Percentiles rank a stretch among this genome's conserved stretches.
phyloP scores from a whole-genome alignment of 2,888 invertebrate genomes.

The Stenurella melanura region DNA sequence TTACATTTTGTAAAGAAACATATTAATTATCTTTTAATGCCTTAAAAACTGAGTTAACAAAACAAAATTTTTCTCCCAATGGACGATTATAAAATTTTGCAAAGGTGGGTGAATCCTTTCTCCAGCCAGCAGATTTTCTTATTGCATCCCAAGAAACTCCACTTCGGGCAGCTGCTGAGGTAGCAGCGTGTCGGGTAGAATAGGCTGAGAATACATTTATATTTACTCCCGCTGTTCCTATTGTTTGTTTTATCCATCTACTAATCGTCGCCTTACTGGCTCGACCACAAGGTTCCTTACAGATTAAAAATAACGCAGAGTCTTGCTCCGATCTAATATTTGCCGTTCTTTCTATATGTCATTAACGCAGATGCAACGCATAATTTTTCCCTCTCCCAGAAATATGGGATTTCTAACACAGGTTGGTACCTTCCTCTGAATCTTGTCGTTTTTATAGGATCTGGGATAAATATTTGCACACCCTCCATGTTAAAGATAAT shows the following conservation, averaged over 20 bases:
- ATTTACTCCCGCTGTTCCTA: conserved; percentile 5
- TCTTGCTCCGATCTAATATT: too few relatives aligned
- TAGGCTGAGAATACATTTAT: not conserved
- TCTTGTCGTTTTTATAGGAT: conserved; percentile 3
- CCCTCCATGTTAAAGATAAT: not conserved
- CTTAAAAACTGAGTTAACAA: too few relatives aligned
- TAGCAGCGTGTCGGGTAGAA: not conserved
- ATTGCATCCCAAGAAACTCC: conserved; percentile 1
- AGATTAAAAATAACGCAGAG: not conserved
- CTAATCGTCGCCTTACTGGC: not conserved
- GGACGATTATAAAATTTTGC: too few relatives aligned
- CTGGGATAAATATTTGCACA: conserved; percentile 19
- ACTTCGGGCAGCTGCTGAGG: not conserved
- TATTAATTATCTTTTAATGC: too few relatives aligned
- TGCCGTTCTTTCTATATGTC: not conserved
- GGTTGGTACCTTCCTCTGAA: conserved; percentile 8
- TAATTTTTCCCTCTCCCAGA: not conserved
- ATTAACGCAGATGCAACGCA: not conserved
- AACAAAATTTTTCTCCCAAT: too few relatives aligned
- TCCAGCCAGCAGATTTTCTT: conserved; percentile 2
- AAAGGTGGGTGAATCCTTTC: too few relatives aligned
- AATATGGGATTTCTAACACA: not conserved
- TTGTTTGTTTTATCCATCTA: conserved; percentile 8
- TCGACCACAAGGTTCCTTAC: conserved; percentile 2
- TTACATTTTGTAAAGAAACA: too few relatives aligned